Evolutionary conservation across 2,888 invertebrate species (phyloP).

Genomic region (Epistrophe grossulariae): DNA sequence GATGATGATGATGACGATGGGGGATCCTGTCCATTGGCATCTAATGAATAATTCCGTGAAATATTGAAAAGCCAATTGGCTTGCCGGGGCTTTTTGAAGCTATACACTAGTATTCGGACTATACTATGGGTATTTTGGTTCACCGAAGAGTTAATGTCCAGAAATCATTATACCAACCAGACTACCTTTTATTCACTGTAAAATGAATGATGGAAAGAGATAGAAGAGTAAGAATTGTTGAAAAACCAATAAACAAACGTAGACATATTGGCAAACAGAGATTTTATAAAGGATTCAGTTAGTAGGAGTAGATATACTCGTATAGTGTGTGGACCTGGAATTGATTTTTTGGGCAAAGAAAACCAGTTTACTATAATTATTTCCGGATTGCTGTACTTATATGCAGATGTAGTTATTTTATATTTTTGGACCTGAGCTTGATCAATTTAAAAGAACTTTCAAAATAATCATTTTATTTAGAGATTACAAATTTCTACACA

Average conservation of each 20-base stretch:
- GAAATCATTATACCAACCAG: slow-evolving; percentile 56
- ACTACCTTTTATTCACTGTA: slow-evolving; percentile 42
- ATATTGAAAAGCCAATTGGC: slow-evolving; percentile 76
- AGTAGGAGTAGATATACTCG: not conserved
- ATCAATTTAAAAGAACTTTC: not conserved
- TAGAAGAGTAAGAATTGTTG: slow-evolving; percentile 1
- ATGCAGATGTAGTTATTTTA: not conserved
- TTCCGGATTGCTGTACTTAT: slow-evolving; percentile 41
- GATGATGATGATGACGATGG: not conserved
- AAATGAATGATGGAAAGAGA: not conserved
- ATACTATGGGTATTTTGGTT: slow-evolving; percentile 42
- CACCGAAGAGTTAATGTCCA: slow-evolving; percentile 68
- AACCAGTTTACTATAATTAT: slow-evolving; percentile 38
- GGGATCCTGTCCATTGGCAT: slow-evolving; percentile 39
- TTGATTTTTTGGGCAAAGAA: not conserved
- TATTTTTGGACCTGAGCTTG: not conserved
- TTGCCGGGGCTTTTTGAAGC: slow-evolving; percentile 49
- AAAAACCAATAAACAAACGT: slow-evolving; percentile 33
- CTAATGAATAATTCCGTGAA: slow-evolving; percentile 75
- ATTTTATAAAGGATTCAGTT: slow-evolving; percentile 30
- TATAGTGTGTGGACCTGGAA: slow-evolving; percentile 13
- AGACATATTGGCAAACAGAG: slow-evolving; percentile 19
- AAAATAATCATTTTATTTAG: too few relatives aligned
- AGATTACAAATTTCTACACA: too few relatives aligned
- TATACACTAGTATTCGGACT: slow-evolving; percentile 25